These are phyloP conservation scores for Montifringilla adamsi DNA, from an alignment of 2,113 vertebrate genomes.

Conservation along the genomic window DNA sequence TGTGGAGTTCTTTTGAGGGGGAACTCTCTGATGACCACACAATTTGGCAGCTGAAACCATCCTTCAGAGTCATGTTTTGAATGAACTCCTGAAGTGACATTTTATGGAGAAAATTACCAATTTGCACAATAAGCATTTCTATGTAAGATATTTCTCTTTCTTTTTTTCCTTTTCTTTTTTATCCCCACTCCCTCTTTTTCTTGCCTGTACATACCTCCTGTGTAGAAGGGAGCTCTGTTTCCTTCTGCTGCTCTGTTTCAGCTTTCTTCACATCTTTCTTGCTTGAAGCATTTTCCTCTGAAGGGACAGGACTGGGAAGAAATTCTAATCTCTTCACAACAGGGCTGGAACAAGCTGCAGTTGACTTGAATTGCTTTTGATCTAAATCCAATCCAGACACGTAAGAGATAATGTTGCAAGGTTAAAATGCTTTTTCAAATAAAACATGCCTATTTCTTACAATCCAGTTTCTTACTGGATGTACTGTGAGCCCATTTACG, in stretches of 20 bases:
- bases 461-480: neutral
- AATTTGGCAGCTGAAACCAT: neutral
- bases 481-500: neutral
- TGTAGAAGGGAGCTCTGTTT: conserved; percentile 23
- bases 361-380: conserved; percentile 66
- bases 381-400: conserved; percentile 26
- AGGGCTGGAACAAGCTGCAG: conserved; percentile 64
- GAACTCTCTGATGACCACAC: neutral
- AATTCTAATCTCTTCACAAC: conserved; percentile 63
- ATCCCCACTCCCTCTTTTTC: neutral
- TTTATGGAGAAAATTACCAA: neutral
- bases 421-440: neutral
- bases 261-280: conserved; percentile 52
- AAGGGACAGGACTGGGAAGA: conserved; percentile 22
- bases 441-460: neutral
- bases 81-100: neutral
- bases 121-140: neutral
- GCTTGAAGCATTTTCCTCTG: conserved; percentile 10
- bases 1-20: neutral
- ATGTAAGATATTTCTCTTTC: neutral
- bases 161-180: neutral
- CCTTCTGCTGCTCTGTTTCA: conserved; percentile 48
- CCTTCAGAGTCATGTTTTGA: neutral
- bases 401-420: neutral
- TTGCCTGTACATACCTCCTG: conserved; percentile 60